Conservation (phyloP, 2,113 vertebrate genomes). For the Pachypanchax playfairii region DNA sequence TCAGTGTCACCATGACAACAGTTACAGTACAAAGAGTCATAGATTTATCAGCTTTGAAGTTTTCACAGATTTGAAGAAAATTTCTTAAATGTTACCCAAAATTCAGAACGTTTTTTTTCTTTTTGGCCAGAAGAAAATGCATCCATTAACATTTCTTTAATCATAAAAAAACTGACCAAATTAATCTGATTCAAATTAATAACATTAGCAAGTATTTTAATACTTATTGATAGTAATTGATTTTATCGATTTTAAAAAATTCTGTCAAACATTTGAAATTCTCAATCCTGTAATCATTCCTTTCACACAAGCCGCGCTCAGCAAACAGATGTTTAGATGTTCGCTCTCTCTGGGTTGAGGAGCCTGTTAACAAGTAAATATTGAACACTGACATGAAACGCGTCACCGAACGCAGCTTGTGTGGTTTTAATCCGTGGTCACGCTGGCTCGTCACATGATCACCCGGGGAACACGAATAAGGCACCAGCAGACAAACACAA, state of each 20-base stretch:
- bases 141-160: too few relatives aligned
- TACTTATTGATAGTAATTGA: too few relatives aligned
- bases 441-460: slow-evolving; percentile 50
- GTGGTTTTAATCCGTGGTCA: slow-evolving; percentile 50
- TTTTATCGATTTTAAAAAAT: too few relatives aligned
- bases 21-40: slow-evolving; percentile 65
- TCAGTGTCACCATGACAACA: slow-evolving; percentile 66
- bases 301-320: slow-evolving; percentile 31
- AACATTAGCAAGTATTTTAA: too few relatives aligned
- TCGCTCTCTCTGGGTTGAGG: too few relatives aligned
- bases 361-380: not conserved
- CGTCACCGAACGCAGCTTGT: too few relatives aligned
- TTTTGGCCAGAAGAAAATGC: not conserved
- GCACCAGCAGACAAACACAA: slow-evolving; percentile 44
- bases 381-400: not conserved
- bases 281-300: slow-evolving; percentile 30
- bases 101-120: too few relatives aligned
- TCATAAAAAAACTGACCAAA: too few relatives aligned
- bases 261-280: too few relatives aligned
- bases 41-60: slow-evolving; percentile 48
- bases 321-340: too few relatives aligned
- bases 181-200: too few relatives aligned
- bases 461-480: slow-evolving; percentile 45
- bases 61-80: slow-evolving; percentile 42
- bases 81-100: not conserved